phyloP scores from a whole-genome alignment of 1,140 invertebrate genomes.

The Stegodyphus mimosarum region DNA sequence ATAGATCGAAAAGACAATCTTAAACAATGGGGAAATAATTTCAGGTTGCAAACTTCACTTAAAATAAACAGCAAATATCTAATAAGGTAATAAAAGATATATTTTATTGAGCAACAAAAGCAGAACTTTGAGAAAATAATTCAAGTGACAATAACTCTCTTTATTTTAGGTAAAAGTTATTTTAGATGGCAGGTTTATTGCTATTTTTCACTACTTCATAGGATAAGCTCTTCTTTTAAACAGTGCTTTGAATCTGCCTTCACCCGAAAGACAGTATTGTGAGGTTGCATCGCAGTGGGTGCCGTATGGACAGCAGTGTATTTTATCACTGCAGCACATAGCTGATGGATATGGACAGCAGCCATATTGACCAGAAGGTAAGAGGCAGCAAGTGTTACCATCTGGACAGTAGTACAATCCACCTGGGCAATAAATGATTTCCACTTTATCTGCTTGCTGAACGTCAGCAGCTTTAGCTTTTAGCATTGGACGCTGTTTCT shows the following conservation, averaged over 20 bases:
- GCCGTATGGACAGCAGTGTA: slow-evolving; percentile 64
- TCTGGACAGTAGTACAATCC: slow-evolving; percentile 65
- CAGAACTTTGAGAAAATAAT: too few species aligned
- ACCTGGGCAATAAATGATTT: slow-evolving; percentile 41
- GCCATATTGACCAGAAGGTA: slow-evolving; percentile 65
- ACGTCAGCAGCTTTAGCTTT: not conserved
- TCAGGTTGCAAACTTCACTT: too few species aligned
- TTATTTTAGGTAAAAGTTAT: too few species aligned
- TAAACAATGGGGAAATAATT: too few species aligned
- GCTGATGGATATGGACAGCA: slow-evolving; percentile 68
- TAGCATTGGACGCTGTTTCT: not conserved
- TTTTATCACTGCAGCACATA: slow-evolving; percentile 64
- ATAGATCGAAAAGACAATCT: too few species aligned
- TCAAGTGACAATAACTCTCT: too few species aligned
- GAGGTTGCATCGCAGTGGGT: slow-evolving; percentile 60
- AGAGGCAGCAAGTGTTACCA: slow-evolving; percentile 68
- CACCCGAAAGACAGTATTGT: slow-evolving; percentile 15
- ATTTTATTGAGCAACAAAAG: too few species aligned
- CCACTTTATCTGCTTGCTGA: slow-evolving; percentile 3
- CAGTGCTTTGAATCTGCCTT: not conserved
- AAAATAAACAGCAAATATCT: too few species aligned
- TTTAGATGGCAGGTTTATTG: too few species aligned
- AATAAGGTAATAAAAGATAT: too few species aligned
- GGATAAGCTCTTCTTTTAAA: slow-evolving; percentile 29
- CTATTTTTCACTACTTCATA: not conserved